Base-by-base conservation (phyloP, 2,888 invertebrate species). In the Mythimna loreyi region DNA sequence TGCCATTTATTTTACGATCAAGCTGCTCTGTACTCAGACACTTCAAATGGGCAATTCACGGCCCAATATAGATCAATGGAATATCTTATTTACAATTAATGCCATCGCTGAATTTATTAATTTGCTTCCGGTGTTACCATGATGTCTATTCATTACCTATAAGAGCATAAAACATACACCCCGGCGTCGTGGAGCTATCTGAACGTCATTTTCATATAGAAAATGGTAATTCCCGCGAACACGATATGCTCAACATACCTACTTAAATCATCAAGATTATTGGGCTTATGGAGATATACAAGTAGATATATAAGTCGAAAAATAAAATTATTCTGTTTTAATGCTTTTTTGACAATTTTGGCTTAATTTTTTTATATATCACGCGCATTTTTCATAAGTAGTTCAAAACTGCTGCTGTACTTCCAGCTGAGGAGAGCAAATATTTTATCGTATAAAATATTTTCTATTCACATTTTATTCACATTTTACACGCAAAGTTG, bases 1-100 rank as follows among this genome's bases (percentile, higher is more conserved):
- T 90, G 92, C 91, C 86, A 88, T 90, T 89, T 87, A 90, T 90
- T 89, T 90, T 88, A 91, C 86, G 86, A 86, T 86, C 83, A 80
- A 85, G 81, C 80, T 85, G 81, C 81, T 80, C 69, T 78, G 73
- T 80, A 80, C 75, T 78, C 61, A 62, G 69, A 70, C 78, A 80
- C 77, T 76, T 80, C 74, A 75, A 67, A 84, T 79, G 72, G 70
- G 64, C 71, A 72, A 81, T 83, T 79, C 72, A 76, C 60, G 73
- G 71, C 66, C 67, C 53, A 77, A 78, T 81, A 80, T 84, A 78
- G 82, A 86, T 82, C 80, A 83, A 79, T 72, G 50, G 66, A 70
- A 72, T 72, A 79, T 52, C 30, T 72, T 74, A 76, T 69, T 76
- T 72, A 65, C 63, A 73, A 81, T 56, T 62, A 60, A 56, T 69